Evolutionary conservation across 2,797 vertebrate species (phyloP).

Genomic region (Heterohyrax brucei): DNA sequence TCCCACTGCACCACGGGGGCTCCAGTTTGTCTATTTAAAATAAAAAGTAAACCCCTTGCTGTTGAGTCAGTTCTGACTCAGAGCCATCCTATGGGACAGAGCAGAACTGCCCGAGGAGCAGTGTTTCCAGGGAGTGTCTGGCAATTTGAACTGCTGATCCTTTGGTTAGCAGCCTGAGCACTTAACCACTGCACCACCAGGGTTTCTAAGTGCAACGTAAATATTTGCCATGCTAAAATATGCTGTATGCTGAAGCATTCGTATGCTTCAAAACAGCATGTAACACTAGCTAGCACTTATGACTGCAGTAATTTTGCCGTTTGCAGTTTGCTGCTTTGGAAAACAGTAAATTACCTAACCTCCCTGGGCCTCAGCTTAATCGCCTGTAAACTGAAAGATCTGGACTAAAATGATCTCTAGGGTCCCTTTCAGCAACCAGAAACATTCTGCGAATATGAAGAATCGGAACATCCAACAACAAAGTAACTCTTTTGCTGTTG

Average conservation of each 20-base stretch:
- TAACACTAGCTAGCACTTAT: conserved; percentile 32
- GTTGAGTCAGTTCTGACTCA: too few relatives aligned
- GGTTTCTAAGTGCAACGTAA: conserved; percentile 1
- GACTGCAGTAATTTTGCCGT: conserved; percentile 68
- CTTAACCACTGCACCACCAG: too few relatives aligned
- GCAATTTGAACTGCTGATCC: too few relatives aligned
- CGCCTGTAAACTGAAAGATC: conserved; percentile 50
- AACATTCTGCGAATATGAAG: conserved; percentile 32
- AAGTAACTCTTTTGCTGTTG: background rate
- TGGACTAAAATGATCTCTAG: conserved; percentile 38
- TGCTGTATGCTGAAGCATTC: conserved; percentile 30
- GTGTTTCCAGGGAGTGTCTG: too few relatives aligned
- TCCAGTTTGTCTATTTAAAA: too few relatives aligned
- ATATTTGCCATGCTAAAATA: conserved; percentile 54
- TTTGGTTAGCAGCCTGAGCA: too few relatives aligned
- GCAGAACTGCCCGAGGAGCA: too few relatives aligned
- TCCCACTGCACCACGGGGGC: too few relatives aligned
- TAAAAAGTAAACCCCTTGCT: too few relatives aligned
- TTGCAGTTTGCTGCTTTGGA: conserved; percentile 78
- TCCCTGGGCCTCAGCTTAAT: conserved; percentile 62
- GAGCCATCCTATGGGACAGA: too few relatives aligned
- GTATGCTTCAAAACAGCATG: conserved; percentile 5
- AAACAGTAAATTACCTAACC: conserved; percentile 69
- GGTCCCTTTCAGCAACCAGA: conserved; percentile 43
- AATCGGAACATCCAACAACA: conserved; percentile 45